phyloP scores from a whole-genome alignment of 1,140 invertebrate species.

The Littorina saxatilis region DNA sequence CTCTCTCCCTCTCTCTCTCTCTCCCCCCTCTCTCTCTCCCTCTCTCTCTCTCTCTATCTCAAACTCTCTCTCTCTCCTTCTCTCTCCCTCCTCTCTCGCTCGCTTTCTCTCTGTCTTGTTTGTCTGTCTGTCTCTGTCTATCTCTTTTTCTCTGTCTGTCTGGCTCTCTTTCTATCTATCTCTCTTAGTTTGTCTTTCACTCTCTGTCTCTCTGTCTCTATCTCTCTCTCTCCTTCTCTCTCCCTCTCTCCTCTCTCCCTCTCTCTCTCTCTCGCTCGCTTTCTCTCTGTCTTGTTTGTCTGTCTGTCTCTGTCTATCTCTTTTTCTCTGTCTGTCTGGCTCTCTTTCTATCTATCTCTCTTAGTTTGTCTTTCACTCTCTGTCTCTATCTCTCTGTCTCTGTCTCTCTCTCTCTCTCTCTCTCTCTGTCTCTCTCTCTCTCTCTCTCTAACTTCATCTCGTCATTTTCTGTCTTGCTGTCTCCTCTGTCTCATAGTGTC shows the following conservation, averaged over 20 bases:
- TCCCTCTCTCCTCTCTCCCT: constrained; percentile 1
- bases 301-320: constrained; percentile 4
- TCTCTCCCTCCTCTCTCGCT: constrained; percentile 6
- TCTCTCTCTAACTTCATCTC: constrained; percentile 19
- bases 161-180: neutral
- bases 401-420: constrained; percentile 8
- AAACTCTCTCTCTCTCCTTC: neutral
- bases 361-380: neutral
- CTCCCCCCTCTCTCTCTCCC: neutral
- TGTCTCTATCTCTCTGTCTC: constrained; percentile 4
- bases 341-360: neutral
- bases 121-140: constrained; percentile 14
- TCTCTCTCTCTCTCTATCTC: neutral
- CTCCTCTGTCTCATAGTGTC: neutral
- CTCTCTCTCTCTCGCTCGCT: neutral
- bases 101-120: constrained; percentile 5
- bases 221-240: constrained; percentile 25
- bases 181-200: neutral
- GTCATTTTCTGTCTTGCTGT: neutral
- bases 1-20: no score
- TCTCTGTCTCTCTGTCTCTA: constrained; percentile 14
- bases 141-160: constrained; percentile 1
- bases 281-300: neutral
- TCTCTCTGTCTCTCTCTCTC: constrained; percentile 21
- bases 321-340: constrained; percentile 10